phyloP scores from a whole-genome alignment of 2,113 vertebrate genomes.

The Entomyzon cyanotis region DNA sequence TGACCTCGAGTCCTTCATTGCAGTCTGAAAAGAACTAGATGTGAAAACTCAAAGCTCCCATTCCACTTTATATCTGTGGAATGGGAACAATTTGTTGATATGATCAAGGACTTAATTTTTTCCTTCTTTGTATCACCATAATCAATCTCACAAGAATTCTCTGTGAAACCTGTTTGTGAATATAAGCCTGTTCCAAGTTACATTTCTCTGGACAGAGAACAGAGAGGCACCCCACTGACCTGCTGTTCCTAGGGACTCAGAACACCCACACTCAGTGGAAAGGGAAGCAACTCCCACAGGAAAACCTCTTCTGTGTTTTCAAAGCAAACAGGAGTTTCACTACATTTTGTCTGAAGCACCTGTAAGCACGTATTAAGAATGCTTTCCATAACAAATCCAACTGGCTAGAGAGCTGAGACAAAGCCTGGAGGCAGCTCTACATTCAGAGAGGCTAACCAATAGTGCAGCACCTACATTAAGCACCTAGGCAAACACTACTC shows the following conservation, averaged over 20 bases:
- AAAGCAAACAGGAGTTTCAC: background rate
- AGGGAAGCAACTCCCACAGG: background rate
- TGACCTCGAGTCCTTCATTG: rapidly evolving
- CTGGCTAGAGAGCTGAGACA: background rate
- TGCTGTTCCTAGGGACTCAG: background rate
- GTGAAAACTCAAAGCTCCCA: background rate
- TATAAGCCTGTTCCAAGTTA: background rate
- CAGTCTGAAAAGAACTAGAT: background rate
- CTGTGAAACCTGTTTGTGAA: background rate
- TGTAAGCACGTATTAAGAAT: background rate
- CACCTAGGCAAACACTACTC: background rate
- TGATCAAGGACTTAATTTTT: background rate
- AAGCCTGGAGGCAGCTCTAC: background rate
- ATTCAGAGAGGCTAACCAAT: background rate
- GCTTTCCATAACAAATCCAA: background rate
- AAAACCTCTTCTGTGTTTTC: background rate
- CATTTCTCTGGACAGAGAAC: background rate
- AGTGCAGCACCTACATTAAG: background rate
- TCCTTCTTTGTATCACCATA: background rate
- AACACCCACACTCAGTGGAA: background rate
- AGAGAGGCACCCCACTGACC: background rate
- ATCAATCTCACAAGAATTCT: background rate
- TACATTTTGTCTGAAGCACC: background rate
- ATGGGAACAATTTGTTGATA: background rate
- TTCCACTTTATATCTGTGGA: background rate